A percentile compares a stretch with the other conserved stretches of the same genome.
These are phyloP conservation scores for Drosophila dives DNA, from an alignment of 2,888 invertebrate species.

Conservation along the genomic window DNA sequence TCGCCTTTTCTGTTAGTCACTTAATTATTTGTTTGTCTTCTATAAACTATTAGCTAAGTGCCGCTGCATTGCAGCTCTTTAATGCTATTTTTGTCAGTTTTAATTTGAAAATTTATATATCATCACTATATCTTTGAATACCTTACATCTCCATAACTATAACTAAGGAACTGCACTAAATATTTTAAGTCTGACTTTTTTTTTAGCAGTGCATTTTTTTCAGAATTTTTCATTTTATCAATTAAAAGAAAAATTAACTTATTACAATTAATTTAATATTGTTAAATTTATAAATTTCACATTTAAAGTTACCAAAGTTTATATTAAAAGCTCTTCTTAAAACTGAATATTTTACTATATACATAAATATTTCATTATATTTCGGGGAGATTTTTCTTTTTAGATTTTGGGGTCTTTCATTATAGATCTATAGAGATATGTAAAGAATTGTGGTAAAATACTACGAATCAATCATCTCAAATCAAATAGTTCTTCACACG, in stretches of 20 bases:
- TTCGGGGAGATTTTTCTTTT: not conserved
- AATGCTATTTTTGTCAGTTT: not conserved
- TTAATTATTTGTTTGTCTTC: conserved; percentile 7
- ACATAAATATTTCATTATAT: not conserved
- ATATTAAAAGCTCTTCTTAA: not conserved
- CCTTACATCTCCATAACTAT: not conserved
- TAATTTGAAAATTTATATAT: not conserved
- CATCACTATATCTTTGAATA: not conserved
- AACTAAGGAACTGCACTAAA: not conserved
- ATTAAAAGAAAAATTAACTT: not conserved
- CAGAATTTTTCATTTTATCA: not conserved
- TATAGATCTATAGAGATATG: not conserved
- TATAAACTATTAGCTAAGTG: conserved; percentile 14
- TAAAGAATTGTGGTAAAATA: conserved; percentile 16
- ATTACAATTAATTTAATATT: not conserved
- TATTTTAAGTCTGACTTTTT: too few species aligned
- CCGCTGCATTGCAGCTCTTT: conserved; percentile 30
- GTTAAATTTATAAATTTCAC: not conserved
- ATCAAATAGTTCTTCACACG: conserved; percentile 13
- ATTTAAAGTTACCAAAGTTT: not conserved
- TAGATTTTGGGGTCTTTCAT: not conserved
- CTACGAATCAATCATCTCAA: conserved; percentile 23
- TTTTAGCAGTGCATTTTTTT: not conserved
- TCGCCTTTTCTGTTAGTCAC: conserved; percentile 25
- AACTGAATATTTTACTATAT: not conserved